Evolutionary conservation across 1,140 invertebrate species (phyloP).

Genomic region (Adelges cooleyi): DNA sequence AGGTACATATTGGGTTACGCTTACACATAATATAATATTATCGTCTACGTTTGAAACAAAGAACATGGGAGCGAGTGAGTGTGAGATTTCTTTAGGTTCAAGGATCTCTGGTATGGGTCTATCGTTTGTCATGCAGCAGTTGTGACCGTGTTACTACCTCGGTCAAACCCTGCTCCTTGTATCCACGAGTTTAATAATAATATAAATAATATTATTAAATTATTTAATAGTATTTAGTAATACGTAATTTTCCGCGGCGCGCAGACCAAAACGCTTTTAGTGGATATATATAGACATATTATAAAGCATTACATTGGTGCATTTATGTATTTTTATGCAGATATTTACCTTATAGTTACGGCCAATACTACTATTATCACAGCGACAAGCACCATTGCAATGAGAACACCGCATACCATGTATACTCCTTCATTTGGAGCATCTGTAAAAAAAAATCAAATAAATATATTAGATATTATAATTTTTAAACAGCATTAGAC

Average conservation of each 20-base stretch:
- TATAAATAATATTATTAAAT: too few species aligned
- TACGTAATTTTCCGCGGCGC: too few species aligned
- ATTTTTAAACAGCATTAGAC: too few species aligned
- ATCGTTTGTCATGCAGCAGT: background rate
- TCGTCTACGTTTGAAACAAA: background rate
- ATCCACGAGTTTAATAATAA: background rate
- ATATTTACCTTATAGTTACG: slow-evolving; percentile 59
- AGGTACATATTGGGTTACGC: slow-evolving; percentile 20
- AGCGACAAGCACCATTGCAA: slow-evolving; percentile 63
- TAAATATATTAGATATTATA: too few species aligned
- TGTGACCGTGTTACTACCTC: background rate
- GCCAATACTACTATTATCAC: slow-evolving; percentile 63
- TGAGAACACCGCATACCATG: slow-evolving; percentile 65
- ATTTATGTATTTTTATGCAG: slow-evolving; percentile 29
- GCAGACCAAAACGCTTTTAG: background rate
- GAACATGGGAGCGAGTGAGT: background rate
- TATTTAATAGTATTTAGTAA: too few species aligned
- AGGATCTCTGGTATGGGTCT: slow-evolving; percentile 18
- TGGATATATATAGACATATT: too few species aligned
- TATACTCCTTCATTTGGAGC: slow-evolving; percentile 60
- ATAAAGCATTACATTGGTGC: background rate
- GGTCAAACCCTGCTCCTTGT: background rate
- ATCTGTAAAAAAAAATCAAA: slow-evolving; percentile 54
- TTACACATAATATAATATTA: background rate
- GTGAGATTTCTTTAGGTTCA: slow-evolving; percentile 18